Conservation (phyloP, 2,113 vertebrate genomes). For the Acinonyx jubatus region DNA sequence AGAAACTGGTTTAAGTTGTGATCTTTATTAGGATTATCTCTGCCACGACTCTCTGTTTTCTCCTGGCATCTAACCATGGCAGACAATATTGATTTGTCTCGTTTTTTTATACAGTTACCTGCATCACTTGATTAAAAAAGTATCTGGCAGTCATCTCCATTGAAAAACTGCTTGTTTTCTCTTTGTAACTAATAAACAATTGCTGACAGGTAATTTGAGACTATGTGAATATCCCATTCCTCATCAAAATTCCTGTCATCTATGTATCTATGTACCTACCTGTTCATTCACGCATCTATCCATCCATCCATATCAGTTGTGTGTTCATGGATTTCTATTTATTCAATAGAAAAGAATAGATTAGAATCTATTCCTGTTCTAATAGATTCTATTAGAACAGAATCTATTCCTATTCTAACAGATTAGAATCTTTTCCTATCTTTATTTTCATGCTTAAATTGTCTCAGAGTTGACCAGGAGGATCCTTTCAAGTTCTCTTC, state of each 20-base stretch:
- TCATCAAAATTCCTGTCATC: background rate
- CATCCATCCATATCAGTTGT: background rate
- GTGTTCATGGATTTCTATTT: background rate
- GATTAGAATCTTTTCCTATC: background rate
- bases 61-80: background rate
- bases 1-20: background rate
- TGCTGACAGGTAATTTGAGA: background rate
- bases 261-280: background rate
- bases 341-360: background rate
- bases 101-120: background rate
- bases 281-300: background rate
- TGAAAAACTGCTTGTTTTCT: background rate
- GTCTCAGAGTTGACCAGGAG: background rate
- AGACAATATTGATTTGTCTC: background rate
- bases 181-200: background rate
- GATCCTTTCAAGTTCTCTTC: background rate
- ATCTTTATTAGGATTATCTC: background rate
- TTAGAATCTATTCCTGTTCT: background rate
- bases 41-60: background rate
- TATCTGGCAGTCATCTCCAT: too few relatives aligned
- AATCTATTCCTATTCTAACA: too few relatives aligned
- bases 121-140: background rate
- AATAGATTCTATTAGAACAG: too few relatives aligned
- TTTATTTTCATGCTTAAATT: background rate
- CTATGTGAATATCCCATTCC: background rate